Evolutionary conservation across 2,113 vertebrate species (phyloP), one percentile per base, ranked within the genome.

Genomic region (Plectropomus leopardus): DNA sequence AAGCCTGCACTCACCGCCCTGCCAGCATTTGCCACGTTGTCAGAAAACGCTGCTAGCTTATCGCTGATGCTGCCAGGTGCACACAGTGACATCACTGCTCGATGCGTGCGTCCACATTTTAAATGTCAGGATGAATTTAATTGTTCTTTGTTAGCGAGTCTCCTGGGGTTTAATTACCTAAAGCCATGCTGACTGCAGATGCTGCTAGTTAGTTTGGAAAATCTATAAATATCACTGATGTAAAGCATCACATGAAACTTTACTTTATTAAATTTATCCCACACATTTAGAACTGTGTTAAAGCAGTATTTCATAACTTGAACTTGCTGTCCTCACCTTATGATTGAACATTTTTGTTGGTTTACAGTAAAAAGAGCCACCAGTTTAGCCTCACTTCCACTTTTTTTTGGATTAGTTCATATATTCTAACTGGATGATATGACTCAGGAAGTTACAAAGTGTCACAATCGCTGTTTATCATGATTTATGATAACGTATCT

Each of bases 71-170:
- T 30, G 57, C 34, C 92, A 84, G 84, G 76, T 90, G 76, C 45
- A 42, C 45, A 42, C 36, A 0, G 8, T 72, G 83, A 82, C 84
- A 53, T 82, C 64, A 57, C 59, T 64, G 72, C 60, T 82, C 36
- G 4, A 26, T 67, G 74, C 54, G 54, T 60, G 58, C 47, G 4
- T 55, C 61, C 60, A 64, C 81, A 45, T 78, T 51, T 72, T 50
- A 89, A 80, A 86, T 86, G 84, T 86, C 86, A 86, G 30, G 19
- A 10, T 69, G 50, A 21, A 60, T 88, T 86, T 78, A 83, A 87
- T 86, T 80, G 60, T 70, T 53, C 40, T 73, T 77, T n/a, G 14
- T 72, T 72, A 72, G 26, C 3, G 1, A 51, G 53, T 61, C 42
- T 71, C 83, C 47, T 19, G 16, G 16, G 48, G 28, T 60, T 76